These are phyloP conservation scores for Glossophaga mutica DNA, from an alignment of 2,797 vertebrate genomes.

Conservation along the genomic window DNA sequence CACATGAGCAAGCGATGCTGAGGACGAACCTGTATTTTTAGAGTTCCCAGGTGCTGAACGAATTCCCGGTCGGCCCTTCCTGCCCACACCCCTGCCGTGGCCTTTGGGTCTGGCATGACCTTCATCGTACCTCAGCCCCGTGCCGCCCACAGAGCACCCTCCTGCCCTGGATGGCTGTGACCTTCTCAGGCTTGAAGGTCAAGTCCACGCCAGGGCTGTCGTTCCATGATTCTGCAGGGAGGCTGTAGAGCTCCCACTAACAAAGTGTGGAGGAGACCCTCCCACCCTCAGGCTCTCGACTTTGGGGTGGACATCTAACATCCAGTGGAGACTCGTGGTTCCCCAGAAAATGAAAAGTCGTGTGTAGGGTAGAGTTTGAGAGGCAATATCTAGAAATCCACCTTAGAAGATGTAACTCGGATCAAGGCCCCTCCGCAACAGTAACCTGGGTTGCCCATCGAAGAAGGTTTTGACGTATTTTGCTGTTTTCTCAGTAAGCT, in stretches of 20 bases:
- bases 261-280: background rate
- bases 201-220: too few species aligned
- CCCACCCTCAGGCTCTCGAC: background rate
- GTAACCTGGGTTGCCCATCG: background rate
- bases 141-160: background rate
- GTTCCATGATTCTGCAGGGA: background rate
- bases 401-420: background rate
- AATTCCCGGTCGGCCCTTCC: background rate
- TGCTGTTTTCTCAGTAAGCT: background rate
- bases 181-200: background rate
- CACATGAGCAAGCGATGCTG: background rate
- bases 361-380: background rate
- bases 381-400: background rate
- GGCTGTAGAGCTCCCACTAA: background rate
- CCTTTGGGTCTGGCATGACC: background rate
- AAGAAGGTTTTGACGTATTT: background rate
- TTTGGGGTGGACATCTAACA: background rate
- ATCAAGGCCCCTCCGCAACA: rapidly evolving
- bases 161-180: background rate
- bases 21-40: too few species aligned
- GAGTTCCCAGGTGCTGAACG: background rate
- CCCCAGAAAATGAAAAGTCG: background rate
- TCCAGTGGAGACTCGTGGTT: background rate
- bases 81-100: background rate
- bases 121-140: background rate